Conservation (phyloP, 2,113 vertebrate species). For the Heterocephalus glaber region DNA sequence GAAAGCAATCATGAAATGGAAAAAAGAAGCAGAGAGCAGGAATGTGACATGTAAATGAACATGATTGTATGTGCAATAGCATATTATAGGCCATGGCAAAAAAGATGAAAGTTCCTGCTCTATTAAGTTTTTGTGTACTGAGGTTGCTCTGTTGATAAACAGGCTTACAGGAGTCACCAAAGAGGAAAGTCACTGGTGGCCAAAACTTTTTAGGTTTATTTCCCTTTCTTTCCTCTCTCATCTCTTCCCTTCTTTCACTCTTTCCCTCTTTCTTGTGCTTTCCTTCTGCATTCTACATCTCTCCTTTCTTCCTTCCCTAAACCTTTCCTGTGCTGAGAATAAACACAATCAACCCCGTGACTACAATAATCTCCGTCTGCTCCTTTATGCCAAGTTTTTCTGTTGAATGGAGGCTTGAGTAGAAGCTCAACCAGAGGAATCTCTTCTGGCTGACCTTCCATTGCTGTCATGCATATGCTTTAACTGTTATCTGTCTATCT, state of each 20-base stretch:
- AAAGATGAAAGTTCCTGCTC: neutral
- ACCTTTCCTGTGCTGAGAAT: neutral
- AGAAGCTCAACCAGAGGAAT: neutral
- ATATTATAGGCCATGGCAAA: neutral
- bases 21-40: neutral
- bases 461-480: neutral
- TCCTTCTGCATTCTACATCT: neutral
- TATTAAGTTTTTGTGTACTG: neutral
- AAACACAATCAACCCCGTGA: neutral
- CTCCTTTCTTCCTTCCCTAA: neutral
- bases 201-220: neutral
- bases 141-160: neutral
- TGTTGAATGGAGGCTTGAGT: neutral
- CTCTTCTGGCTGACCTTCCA: neutral
- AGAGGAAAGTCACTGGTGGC: neutral
- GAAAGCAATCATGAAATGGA: neutral
- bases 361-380: neutral
- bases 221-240: neutral
- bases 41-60: neutral
- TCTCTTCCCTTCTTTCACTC: too few species aligned
- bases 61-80: neutral
- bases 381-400: neutral
- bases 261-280: neutral
- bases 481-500: neutral
- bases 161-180: neutral